phyloP scores from a whole-genome alignment of 2,797 vertebrate genomes.

The Chaetodon trifasciatus region DNA sequence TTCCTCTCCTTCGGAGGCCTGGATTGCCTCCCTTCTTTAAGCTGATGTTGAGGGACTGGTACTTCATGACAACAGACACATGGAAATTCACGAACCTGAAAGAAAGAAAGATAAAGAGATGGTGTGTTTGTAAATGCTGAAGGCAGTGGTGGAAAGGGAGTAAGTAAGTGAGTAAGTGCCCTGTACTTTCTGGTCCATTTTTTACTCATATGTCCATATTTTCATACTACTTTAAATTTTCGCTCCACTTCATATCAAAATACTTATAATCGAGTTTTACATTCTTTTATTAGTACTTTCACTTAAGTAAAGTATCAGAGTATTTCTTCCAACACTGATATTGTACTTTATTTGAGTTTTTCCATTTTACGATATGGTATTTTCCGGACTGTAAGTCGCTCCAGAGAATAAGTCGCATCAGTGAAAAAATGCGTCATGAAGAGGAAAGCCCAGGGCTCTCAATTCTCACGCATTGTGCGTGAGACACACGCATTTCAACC shows the following conservation, averaged over 20 bases:
- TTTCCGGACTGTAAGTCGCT: too few relatives aligned
- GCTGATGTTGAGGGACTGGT: conserved; percentile 65
- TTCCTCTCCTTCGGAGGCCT: conserved; percentile 46
- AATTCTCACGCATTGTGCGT: too few relatives aligned
- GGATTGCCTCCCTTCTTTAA: conserved; percentile 48
- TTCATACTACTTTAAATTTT: too few relatives aligned
- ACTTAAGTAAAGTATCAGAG: too few relatives aligned
- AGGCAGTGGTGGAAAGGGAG: not conserved
- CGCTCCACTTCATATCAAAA: too few relatives aligned
- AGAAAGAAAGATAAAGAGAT: not conserved
- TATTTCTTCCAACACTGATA: not conserved
- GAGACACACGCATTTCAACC: too few relatives aligned
- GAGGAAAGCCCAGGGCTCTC: too few relatives aligned
- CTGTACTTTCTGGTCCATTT: not conserved
- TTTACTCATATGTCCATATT: too few relatives aligned
- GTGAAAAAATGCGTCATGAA: too few relatives aligned
- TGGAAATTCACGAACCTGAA: conserved; percentile 60
- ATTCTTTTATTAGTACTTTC: not conserved
- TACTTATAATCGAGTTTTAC: not conserved
- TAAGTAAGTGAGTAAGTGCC: too few relatives aligned
- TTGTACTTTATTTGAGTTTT: not conserved
- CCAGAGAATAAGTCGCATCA: too few relatives aligned
- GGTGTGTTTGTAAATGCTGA: not conserved
- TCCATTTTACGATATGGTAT: not conserved
- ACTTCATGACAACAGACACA: conserved; percentile 64